Base-by-base conservation (phyloP, 64 coral and sea anemone species). In the Catalaphyllia jardinei region DNA sequence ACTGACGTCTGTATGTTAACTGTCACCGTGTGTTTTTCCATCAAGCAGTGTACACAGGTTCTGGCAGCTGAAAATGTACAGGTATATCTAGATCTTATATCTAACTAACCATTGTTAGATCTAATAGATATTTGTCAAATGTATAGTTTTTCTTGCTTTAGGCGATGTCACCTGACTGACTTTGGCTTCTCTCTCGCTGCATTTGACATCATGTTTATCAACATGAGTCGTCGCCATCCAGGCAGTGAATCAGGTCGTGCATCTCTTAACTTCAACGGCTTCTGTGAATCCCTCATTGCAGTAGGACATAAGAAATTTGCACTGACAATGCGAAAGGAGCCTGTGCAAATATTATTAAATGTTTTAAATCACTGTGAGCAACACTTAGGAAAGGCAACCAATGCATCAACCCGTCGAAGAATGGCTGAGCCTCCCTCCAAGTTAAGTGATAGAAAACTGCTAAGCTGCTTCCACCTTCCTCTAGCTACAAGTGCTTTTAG, bases 151-250 rank as follows among this genome's bases (percentile, higher is more conserved):
- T 71, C 16, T 15, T 60, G 1, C n/a, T 46, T 30, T 51, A 92
- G 90, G 83, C 67, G 90, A 59, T 92, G 90, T 31, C 73, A 79
- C 31, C 74, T 92, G 4, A 92, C 90, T 38, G 90, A 92, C 25
- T 92, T 92, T 73, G 80, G 80, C 19, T 92, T 67, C 83, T 87
- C 90, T 9, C 80, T 92, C 35, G 90, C 90, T 75, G 83, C 90
- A 0, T 78, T 92, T 76, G 90, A 92, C 30, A 92, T 92, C 10
- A 84, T 92, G 39, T 92, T 79, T 60, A 92, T 92, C 62, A 92
- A 92, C 83, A 92, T 92, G 64, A 92, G 90, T 57, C 79, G 90
- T 25, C 82, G 90, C 3, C 63, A 87, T 71, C 86, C 83, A 60
- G 82, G 38, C n/a, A 55, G 82, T 42, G 83, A 87, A 16, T 78